Evolutionary conservation across 2,113 vertebrate genomes (phyloP).

Genomic region (Otus sunia): DNA sequence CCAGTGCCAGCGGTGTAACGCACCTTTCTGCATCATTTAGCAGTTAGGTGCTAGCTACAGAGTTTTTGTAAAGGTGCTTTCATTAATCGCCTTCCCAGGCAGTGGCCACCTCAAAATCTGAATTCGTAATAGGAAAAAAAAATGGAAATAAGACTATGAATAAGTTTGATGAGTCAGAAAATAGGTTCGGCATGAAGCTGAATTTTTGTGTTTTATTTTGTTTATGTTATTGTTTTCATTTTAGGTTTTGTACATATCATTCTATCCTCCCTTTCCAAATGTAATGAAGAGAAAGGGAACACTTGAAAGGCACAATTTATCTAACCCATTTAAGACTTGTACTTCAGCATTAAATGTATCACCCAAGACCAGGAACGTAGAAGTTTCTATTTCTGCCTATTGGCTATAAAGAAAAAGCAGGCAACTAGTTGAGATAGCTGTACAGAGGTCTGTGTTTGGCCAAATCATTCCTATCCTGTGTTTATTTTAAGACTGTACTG

Average conservation of each 20-base stretch:
- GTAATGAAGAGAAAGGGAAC: neutral
- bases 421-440: neutral
- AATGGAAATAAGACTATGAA: neutral
- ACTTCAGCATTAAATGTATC: neutral
- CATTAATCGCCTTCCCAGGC: neutral
- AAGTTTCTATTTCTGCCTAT: neutral
- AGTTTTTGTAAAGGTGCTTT: neutral
- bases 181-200: neutral
- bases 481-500: neutral
- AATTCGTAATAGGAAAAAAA: neutral
- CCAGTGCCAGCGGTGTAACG: accelerated
- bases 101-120: neutral
- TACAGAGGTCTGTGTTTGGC: neutral
- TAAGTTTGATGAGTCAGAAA: neutral
- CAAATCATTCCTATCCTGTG: neutral
- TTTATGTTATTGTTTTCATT: neutral
- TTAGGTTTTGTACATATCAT: neutral
- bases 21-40: neutral
- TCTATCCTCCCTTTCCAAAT: neutral
- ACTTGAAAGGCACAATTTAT: neutral
- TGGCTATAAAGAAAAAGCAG: neutral
- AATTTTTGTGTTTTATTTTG: neutral
- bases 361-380: neutral
- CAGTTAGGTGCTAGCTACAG: neutral
- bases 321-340: neutral